Evolutionary conservation across 2,888 invertebrate species (phyloP).

Genomic region (Folsomia candida): DNA sequence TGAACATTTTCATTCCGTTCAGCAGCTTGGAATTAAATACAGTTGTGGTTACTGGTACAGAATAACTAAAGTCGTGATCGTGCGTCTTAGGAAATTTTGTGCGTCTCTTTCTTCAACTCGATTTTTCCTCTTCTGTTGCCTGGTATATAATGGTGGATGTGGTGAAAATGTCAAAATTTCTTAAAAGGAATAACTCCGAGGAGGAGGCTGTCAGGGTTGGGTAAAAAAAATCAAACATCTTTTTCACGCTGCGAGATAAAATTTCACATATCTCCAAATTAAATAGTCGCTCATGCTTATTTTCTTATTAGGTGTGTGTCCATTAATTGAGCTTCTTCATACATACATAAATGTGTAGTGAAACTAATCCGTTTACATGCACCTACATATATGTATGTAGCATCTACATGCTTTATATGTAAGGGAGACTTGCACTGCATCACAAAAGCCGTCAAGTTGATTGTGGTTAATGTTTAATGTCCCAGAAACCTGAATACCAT

Average conservation of each 20-base stretch:
- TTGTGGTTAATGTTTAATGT: neutral
- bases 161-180: neutral
- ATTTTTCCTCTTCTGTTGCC: too few species aligned
- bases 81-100: too few species aligned
- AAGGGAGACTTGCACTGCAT: neutral
- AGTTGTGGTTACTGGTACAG: too few species aligned
- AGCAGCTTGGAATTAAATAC: too few species aligned
- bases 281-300: neutral
- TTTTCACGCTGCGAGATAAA: neutral
- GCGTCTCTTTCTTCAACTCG: too few species aligned
- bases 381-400: too few species aligned
- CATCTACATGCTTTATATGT: too few species aligned
- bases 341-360: too few species aligned
- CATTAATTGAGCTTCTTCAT: neutral
- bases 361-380: too few species aligned
- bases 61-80: too few species aligned
- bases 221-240: neutral
- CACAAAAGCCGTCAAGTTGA: neutral
- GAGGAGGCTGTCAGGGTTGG: neutral
- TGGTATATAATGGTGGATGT: too few species aligned
- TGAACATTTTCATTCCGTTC: too few species aligned
- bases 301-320: neutral
- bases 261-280: neutral
- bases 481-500: constrained; percentile 8
- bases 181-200: neutral